Conservation (phyloP, 2,797 vertebrate species). For the Vipera ursinii region DNA sequence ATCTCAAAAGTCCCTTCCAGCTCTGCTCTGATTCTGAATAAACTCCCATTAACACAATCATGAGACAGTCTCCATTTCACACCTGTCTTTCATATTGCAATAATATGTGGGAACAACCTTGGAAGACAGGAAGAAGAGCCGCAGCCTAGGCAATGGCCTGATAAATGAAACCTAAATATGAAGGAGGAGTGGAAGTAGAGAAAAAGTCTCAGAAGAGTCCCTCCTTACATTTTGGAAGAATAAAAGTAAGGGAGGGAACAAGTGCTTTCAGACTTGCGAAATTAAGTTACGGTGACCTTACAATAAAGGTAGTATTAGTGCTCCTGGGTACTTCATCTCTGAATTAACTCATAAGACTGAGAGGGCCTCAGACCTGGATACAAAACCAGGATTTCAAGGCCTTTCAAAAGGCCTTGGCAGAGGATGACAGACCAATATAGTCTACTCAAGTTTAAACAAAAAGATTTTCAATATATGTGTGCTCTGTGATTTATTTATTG, state of each 20-base stretch:
- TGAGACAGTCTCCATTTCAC: not conserved
- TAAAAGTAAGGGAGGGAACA: not conserved
- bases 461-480: not conserved
- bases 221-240: not conserved
- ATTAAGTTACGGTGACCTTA: not conserved
- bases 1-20: no score
- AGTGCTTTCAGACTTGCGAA: not conserved
- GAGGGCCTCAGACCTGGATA: not conserved
- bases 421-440: not conserved
- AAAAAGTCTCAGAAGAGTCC: not conserved
- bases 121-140: not conserved
- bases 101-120: not conserved
- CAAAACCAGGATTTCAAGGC: not conserved
- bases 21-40: no score
- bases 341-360: not conserved
- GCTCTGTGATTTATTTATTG: not conserved
- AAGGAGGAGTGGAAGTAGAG: not conserved
- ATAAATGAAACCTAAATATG: not conserved
- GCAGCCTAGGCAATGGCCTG: not conserved
- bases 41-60: not conserved
- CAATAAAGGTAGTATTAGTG: not conserved
- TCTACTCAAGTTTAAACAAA: not conserved
- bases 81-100: not conserved
- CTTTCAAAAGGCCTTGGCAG: not conserved
- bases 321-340: not conserved